Conservation (phyloP, 1,140 invertebrate species). For the Saxidomus purpurata region DNA sequence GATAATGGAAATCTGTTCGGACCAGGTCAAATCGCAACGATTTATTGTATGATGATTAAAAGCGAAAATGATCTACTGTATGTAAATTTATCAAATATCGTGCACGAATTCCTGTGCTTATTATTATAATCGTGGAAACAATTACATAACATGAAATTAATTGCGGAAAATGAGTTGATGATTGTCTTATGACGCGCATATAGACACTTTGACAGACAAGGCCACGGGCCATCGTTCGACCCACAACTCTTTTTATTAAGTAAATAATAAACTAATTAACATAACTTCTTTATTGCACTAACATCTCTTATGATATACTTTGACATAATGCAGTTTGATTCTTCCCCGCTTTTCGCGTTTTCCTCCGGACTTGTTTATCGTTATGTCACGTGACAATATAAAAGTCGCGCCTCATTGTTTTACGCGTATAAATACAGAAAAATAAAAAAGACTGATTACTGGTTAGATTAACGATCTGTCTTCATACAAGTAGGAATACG, state of each 20-base stretch:
- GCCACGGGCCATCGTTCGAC: background rate
- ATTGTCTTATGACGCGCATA: background rate
- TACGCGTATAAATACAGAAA: conserved; percentile 1
- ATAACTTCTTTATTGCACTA: background rate
- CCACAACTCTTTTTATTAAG: too few species aligned
- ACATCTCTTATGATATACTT: background rate
- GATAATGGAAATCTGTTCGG: too few species aligned
- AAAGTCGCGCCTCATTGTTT: background rate
- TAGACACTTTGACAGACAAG: conserved; percentile 15
- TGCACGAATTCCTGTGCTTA: background rate
- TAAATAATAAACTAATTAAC: too few species aligned
- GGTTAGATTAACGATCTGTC: background rate
- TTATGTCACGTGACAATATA: conserved; percentile 1
- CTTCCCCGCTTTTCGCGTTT: background rate
- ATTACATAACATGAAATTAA: conserved; percentile 29
- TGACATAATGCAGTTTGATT: background rate
- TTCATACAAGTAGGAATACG: background rate
- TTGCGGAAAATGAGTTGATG: conserved; percentile 8
- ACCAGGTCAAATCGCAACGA: too few species aligned
- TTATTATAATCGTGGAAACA: conserved; percentile 11
- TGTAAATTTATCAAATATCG: background rate
- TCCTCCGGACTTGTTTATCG: background rate
- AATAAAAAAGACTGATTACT: background rate
- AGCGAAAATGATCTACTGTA: too few species aligned
- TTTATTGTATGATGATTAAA: too few species aligned